Evolutionary conservation across 92 coral and sea anemone species (phyloP).

Genomic region (Epizoanthus scotinus): DNA sequence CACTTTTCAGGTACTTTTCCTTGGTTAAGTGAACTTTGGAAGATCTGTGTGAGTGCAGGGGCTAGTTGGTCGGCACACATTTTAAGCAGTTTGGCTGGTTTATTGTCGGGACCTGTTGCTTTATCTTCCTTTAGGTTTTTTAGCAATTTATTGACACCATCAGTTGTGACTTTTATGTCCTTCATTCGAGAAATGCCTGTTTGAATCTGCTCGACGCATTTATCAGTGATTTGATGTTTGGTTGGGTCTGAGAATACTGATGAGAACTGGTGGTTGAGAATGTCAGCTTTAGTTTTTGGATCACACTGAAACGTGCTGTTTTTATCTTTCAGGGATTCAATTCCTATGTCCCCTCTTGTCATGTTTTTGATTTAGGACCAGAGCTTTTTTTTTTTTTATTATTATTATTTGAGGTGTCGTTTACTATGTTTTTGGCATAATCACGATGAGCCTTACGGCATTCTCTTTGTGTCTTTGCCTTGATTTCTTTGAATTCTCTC

Average conservation of each 20-base stretch:
- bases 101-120: slow-evolving; percentile 18
- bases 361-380: slow-evolving; percentile 6
- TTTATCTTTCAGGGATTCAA: slow-evolving; percentile 7
- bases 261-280: slow-evolving; percentile 19
- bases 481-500: slow-evolving; percentile 20
- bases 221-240: slow-evolving; percentile 6
- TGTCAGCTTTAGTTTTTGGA: slow-evolving; percentile 8
- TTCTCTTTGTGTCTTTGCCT: neutral
- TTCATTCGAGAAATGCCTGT: neutral
- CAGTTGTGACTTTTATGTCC: slow-evolving; percentile 14
- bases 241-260: neutral
- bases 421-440: slow-evolving; percentile 12
- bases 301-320: slow-evolving; percentile 7
- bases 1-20: slow-evolving; percentile 19
- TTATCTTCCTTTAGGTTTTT: slow-evolving; percentile 4
- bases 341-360: slow-evolving; percentile 8
- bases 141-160: slow-evolving; percentile 10
- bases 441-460: neutral
- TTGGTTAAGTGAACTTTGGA: slow-evolving; percentile 21
- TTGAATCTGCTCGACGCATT: slow-evolving; percentile 3
- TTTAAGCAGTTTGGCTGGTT: slow-evolving; percentile 18
- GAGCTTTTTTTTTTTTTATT: too few relatives aligned
- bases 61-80: slow-evolving; percentile 15
- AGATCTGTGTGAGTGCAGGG: slow-evolving; percentile 1
- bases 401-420: slow-evolving; percentile 14